Base-by-base conservation (phyloP, 2,113 vertebrate genomes). In the Coptodon rendalli region DNA sequence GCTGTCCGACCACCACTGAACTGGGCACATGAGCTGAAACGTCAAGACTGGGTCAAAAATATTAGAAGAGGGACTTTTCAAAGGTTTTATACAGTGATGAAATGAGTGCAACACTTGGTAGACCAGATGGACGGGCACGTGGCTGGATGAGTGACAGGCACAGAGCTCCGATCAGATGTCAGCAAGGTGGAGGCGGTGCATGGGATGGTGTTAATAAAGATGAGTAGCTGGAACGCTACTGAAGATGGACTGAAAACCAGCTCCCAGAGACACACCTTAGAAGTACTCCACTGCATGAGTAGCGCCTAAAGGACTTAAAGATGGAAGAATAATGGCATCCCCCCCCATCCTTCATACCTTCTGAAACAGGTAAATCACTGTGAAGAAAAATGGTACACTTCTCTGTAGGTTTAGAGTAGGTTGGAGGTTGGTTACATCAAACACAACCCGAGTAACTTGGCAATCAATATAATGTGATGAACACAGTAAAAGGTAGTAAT, bases 191-290 rank as follows among this genome's bases (percentile, higher is more conserved):
- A 61, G 57, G 57, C 1, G 5, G 16, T 2, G 57, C 29, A 61
- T 2, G 6, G 13, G 24, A 17, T 61, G 57, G 29, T 34, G 29
- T 61, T 34, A 61, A 17, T 34, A 34, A 61, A 61, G 57, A 19
- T 61, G 29, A 61, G 9, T 19, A 19, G 59, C 29, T 61, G 57
- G 57, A 61, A 34, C 17, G 14, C 29, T 61, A 29, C 9, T 61
- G 59, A 19, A 34, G 29, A 63, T 3, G 3, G 59, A 34, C 16
- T 61, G 14, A 19, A 61, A 34, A 61, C 29, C 29, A 63, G 2
- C 59, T 34, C 0, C 5, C 57, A 19, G 16, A 1, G 27, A 61
- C 3, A 0, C 8, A 29, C 0, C 7, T 9, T 59, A 17, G 27
- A 31, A 1, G 52, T 53, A 53, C n/a, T 53, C 52, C 52, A 53